Evolutionary conservation across 2,888 invertebrate species (phyloP).

Genomic region (Cotesia congregata): DNA sequence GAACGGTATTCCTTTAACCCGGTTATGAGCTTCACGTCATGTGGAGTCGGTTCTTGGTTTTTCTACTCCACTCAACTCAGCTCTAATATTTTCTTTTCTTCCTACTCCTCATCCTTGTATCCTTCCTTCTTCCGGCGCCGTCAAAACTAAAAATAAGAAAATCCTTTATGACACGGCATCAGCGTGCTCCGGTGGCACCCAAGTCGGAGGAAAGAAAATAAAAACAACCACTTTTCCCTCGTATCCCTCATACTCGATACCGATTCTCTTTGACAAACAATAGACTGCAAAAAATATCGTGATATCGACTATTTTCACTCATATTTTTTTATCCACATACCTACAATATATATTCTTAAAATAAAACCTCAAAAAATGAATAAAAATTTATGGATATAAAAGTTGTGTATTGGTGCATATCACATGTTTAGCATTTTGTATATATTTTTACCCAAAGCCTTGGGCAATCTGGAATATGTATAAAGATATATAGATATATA

Average conservation of each 20-base stretch:
- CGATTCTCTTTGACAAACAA: neutral
- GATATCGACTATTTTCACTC: neutral
- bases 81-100: conserved; percentile 7
- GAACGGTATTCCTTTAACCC: conserved; percentile 17
- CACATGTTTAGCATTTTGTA: neutral
- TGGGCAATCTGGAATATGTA: conserved; percentile 13
- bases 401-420: neutral
- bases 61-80: neutral
- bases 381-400: neutral
- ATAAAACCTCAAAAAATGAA: neutral
- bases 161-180: neutral
- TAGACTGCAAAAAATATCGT: neutral
- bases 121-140: neutral
- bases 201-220: neutral
- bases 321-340: neutral
- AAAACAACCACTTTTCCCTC: neutral
- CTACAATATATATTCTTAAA: neutral
- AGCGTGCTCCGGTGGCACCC: neutral
- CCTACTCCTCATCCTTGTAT: neutral
- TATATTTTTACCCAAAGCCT: conserved; percentile 28
- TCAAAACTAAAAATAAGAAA: neutral
- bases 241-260: neutral
- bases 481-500: neutral
- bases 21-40: conserved; percentile 9
- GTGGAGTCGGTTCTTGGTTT: neutral